Percentiles rank a stretch among this genome's conserved stretches.
Evolutionary conservation across 1,140 invertebrate genomes (phyloP).

Genomic region (Meloidogyne hapla): DNA sequence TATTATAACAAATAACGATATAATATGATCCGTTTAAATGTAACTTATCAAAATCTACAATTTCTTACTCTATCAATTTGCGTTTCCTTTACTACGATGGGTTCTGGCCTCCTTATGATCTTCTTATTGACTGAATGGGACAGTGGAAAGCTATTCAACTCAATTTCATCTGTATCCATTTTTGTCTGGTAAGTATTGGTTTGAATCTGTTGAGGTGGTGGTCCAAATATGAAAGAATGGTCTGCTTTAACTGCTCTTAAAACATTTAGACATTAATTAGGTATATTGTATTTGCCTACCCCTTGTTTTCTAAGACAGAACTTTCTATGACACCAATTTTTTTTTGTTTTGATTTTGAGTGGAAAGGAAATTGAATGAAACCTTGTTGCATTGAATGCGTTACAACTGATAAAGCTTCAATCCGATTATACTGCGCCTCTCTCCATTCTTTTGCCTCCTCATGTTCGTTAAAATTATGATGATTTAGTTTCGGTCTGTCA

Average conservation of each 20-base stretch:
- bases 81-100: no score
- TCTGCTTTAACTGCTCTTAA: background rate
- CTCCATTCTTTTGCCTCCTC: background rate
- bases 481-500: background rate
- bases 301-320: background rate
- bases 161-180: background rate
- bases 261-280: background rate
- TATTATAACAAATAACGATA: no score
- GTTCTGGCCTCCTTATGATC: no score
- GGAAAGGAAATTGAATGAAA: background rate
- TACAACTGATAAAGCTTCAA: background rate
- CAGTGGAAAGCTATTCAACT: no score
- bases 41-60: no score
- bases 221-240: slow-evolving; percentile 18
- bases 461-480: background rate
- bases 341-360: background rate
- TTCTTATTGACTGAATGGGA: no score
- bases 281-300: background rate
- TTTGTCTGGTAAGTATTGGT: background rate
- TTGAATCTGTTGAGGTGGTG: slow-evolving; percentile 8
- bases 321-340: background rate
- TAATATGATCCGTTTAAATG: no score
- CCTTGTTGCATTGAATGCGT: background rate
- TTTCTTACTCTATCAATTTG: no score
- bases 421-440: background rate